Percentiles rank a stretch among this genome's conserved stretches.
phyloP scores from a whole-genome alignment of 2,888 invertebrate species.

The Panzeria rudis region DNA sequence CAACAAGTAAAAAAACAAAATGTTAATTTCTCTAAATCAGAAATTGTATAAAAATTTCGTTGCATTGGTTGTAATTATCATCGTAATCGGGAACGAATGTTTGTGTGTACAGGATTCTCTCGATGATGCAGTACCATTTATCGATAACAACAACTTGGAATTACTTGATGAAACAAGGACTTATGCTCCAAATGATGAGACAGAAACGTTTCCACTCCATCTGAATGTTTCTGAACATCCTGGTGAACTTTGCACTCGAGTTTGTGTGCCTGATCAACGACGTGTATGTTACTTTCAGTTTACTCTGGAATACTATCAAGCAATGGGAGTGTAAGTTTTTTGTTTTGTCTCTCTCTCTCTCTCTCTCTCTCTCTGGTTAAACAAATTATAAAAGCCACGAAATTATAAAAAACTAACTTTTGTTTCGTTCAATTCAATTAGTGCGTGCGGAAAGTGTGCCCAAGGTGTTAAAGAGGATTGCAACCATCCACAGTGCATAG shows the following conservation, averaged over 20 bases:
- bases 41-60: background rate
- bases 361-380: no score
- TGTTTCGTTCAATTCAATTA: constrained; percentile 67
- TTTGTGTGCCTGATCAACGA: constrained; percentile 73
- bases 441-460: constrained; percentile 84
- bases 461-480: constrained; percentile 82
- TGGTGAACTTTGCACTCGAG: constrained; percentile 79
- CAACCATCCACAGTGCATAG: constrained; percentile 83
- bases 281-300: constrained; percentile 83
- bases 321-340: constrained; percentile 81
- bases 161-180: background rate
- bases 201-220: background rate
- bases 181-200: background rate
- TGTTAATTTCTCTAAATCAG: constrained; percentile 39
- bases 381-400: background rate
- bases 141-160: background rate
- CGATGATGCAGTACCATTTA: background rate
- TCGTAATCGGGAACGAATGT: background rate
- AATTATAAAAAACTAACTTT: background rate
- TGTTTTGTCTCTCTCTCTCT: no score
- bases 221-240: constrained; percentile 69
- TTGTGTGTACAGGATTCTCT: background rate
- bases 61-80: background rate
- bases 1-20: background rate
- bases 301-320: constrained; percentile 83